Percentiles rank a stretch among this genome's conserved stretches.
phyloP scores from a whole-genome alignment of 35 echinoderm and acorn worm species.

The Strongylocentrotus purpuratus region DNA sequence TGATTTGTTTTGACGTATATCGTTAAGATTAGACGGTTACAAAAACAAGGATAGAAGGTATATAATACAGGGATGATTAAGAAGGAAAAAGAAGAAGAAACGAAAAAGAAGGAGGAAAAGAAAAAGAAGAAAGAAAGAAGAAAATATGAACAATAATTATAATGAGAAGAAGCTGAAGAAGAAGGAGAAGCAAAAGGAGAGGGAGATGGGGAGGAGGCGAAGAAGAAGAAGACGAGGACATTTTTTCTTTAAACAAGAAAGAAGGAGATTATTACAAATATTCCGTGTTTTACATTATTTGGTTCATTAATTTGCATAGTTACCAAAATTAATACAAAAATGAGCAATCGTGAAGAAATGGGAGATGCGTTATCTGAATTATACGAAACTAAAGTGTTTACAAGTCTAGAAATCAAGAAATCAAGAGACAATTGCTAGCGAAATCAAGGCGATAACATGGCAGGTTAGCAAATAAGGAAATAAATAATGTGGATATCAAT shows the following conservation, averaged over 20 bases:
- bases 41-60: too few relatives aligned
- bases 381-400: too few relatives aligned
- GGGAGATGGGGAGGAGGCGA: background rate
- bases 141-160: background rate
- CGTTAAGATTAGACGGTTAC: background rate
- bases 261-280: too few relatives aligned
- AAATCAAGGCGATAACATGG: background rate
- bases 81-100: too few relatives aligned
- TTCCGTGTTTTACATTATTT: too few relatives aligned
- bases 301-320: too few relatives aligned
- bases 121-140: background rate
- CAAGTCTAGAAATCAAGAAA: too few relatives aligned
- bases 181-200: background rate
- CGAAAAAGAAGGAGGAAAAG: background rate
- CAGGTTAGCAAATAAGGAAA: constrained; percentile 1
- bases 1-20: background rate
- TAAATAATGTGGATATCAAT: background rate
- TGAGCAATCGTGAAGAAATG: too few relatives aligned
- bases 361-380: too few relatives aligned
- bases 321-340: too few relatives aligned
- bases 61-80: too few relatives aligned
- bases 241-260: too few relatives aligned
- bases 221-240: background rate
- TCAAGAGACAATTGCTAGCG: background rate
- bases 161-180: background rate